Percentiles rank a stretch among this genome's conserved stretches.
Evolutionary conservation across 2,113 vertebrate species (phyloP).

Genomic region (Shinisaurus crocodilurus): DNA sequence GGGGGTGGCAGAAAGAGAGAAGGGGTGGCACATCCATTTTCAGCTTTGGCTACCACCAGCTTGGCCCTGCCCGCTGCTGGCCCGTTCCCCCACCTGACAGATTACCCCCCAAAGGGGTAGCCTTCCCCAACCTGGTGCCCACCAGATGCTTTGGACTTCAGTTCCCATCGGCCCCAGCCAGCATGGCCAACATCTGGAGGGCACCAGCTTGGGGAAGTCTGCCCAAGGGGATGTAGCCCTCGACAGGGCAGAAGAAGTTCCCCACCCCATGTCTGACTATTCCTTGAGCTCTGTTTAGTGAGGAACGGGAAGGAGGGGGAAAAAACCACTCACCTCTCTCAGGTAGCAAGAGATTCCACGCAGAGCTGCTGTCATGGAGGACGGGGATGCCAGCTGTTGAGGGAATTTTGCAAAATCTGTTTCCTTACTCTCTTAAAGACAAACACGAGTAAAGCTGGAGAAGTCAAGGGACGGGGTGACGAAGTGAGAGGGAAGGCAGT

Average conservation of each 20-base stretch:
- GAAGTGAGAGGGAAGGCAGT: too few species aligned
- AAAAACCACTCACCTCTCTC: constrained; percentile 81
- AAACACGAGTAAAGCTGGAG: background rate
- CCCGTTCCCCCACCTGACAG: background rate
- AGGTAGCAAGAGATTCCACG: constrained; percentile 90
- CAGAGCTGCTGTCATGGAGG: constrained; percentile 85
- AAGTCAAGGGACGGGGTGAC: background rate
- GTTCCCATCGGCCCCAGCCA: too few species aligned
- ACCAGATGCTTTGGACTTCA: too few species aligned
- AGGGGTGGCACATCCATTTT: too few species aligned
- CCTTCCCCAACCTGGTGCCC: too few species aligned
- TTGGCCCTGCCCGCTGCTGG: too few species aligned
- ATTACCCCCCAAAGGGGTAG: background rate
- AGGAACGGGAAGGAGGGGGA: background rate
- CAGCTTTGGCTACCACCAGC: too few species aligned
- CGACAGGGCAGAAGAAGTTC: too few species aligned
- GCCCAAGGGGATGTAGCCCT: background rate
- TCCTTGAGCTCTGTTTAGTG: background rate
- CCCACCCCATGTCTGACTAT: background rate
- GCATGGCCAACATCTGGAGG: background rate
- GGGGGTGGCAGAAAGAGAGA: background rate
- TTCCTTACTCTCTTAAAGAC: background rate
- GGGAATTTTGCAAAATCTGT: background rate
- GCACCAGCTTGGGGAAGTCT: too few species aligned
- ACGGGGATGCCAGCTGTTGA: constrained; percentile 84